Percentiles rank a stretch among this genome's conserved stretches.
phyloP scores from a whole-genome alignment of 2,888 invertebrate species.

The Tiliacea citrago region DNA sequence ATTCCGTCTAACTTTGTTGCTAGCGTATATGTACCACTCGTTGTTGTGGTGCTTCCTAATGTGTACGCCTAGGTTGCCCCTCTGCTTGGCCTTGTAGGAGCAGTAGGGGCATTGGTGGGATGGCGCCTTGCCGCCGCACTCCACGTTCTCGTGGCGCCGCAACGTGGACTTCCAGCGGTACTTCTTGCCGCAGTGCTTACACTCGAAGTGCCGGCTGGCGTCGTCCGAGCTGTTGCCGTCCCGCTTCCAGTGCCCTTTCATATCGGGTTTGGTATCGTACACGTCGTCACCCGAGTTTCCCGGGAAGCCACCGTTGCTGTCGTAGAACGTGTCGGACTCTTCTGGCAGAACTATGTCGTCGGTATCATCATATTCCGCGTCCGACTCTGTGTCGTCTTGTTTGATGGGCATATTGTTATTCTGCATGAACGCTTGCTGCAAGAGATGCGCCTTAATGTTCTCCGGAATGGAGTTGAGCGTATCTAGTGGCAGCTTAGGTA shows the following conservation, averaged over 20 bases:
- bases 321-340: constrained; percentile 81
- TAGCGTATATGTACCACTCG: constrained; percentile 89
- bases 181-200: constrained; percentile 95
- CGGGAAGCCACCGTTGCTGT: constrained; percentile 61
- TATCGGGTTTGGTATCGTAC: constrained; percentile 69
- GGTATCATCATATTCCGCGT: constrained; percentile 88
- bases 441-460: constrained; percentile 80
- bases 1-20: constrained; percentile 86
- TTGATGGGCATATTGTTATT: constrained; percentile 82
- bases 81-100: constrained; percentile 94
- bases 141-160: constrained; percentile 95
- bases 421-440: constrained; percentile 84
- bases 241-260: constrained; percentile 76
- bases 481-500: constrained; percentile 68
- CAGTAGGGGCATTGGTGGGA: constrained; percentile 95
- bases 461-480: constrained; percentile 75
- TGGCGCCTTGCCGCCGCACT: constrained; percentile 96
- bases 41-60: constrained; percentile 94
- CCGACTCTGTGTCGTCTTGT: constrained; percentile 89
- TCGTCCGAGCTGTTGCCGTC: constrained; percentile 86
- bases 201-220: constrained; percentile 92
- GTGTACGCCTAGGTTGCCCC: constrained; percentile 95
- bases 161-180: constrained; percentile 97
- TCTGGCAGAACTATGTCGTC: constrained; percentile 89
- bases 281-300: constrained; percentile 57